Base-by-base conservation (phyloP, 2,888 invertebrate species). In the Chromoteleia sp. region DNA sequence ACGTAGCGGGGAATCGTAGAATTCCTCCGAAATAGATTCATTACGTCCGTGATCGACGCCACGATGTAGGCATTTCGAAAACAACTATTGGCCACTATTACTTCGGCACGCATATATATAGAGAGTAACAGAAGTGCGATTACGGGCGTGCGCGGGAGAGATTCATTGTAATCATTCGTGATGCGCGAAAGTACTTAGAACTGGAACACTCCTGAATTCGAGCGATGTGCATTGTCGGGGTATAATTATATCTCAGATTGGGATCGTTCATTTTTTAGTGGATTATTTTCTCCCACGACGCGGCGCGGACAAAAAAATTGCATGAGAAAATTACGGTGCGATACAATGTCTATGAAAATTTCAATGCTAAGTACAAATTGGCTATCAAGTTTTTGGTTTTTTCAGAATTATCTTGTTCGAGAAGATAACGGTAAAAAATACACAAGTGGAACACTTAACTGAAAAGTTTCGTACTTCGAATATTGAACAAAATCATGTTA, bases 11-110 rank as follows among this genome's bases (percentile, higher is more conserved):
- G 56, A 59, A 30, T 29, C 54, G 63, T 63, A 68, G 73, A 73
- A 83, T 84, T 86, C 86, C 83, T 76, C 58, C 83, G 85, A 84
- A 87, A 88, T 86, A 86, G 88, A 88, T 86, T 88, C 88, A 88
- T 88, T 89, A 88, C 85, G 84, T 83, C 83, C 81, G 84, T 86
- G 85, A 86, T 86, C 85, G 83, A 82, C 56, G 84, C 82, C 82
- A 85, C 85, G 75, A 84, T 85, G 86, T 86, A 81, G 80, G 82
- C 81, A 82, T 84, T 85, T 86, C 84, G 87, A 87, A 87, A 88
- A 88, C 87, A 88, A 86, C 86, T 84, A 87, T 86, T 81, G 86
- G 83, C 56, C 4, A 17, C 63, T 63, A 45, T 63, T 52, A 52
- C 63, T 74, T 61, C 29, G 14, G 50, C 45, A 45, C 56, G 63